Base-by-base conservation (phyloP, 2,888 invertebrate genomes). In the Plutella xylostella region DNA sequence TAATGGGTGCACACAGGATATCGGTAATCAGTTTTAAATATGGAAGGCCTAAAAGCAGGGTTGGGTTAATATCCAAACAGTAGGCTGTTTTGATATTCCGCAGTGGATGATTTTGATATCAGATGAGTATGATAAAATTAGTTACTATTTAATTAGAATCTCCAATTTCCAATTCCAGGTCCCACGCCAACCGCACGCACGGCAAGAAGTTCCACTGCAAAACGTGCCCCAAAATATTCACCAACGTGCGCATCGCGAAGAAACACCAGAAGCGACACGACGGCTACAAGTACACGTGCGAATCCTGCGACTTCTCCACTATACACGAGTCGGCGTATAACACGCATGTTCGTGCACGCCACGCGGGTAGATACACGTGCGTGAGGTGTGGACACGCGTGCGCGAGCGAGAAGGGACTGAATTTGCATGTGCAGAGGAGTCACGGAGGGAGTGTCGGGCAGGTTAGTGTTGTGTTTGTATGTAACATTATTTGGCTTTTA, bases 141-240 rank as follows among this genome's bases (percentile, higher is more conserved):
- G n/a, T n/a, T n/a, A n/a, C n/a, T n/a, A n/a, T n/a, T n/a, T n/a
- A n/a, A n/a, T n/a, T n/a, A n/a, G n/a, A n/a, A n/a, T n/a, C n/a
- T n/a, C n/a, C n/a, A n/a, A n/a, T n/a, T n/a, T n/a, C n/a, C n/a
- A n/a, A n/a, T n/a, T n/a, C 47, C 4, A 51, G 47, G 0, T 53
- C 54, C 0, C 64, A 63, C 30, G 37, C 44, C 0, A 52, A 49
- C 9, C 51, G 54, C 0, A 43, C 51, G 4, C 64, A 64, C 43
- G 49, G 45, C 4, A 60, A 55, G 50, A 59, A 53, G 22, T 62
- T 55, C 43, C 38, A 48, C 45, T 64, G 64, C 51, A 60, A 55
- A 18, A 30, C 43, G 0, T 64, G 64, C 14, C 49, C 56, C 1
- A 63, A 61, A 42, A 38, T 53, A 1, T 61, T 56, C 31, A 52